These are phyloP conservation scores for Monoplex corrugatus DNA, from an alignment of 2,888 invertebrate species.

Conservation along the genomic window DNA sequence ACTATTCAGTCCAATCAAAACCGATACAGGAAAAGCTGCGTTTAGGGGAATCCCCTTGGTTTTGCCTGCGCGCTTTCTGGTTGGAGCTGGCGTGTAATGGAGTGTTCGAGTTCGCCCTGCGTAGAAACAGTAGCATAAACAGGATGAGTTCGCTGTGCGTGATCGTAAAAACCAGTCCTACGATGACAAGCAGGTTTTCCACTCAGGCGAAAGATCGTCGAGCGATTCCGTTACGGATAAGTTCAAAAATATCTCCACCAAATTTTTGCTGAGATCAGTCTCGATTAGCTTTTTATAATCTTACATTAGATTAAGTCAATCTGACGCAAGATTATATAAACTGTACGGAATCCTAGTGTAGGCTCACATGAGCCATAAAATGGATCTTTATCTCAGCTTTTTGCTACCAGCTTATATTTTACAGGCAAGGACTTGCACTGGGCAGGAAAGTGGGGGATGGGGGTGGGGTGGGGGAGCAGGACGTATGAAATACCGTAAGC, in stretches of 20 bases:
- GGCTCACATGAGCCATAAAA: too few species aligned
- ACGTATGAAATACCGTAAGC: too few species aligned
- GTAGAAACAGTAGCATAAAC: not conserved
- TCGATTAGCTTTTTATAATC: too few species aligned
- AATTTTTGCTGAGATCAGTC: not conserved
- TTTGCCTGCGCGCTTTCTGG: not conserved
- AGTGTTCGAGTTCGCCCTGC: not conserved
- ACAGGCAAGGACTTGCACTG: too few species aligned
- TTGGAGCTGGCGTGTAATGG: not conserved
- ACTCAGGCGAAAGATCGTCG: not conserved
- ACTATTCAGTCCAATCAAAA: conserved; percentile 14
- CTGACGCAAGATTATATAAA: not conserved
- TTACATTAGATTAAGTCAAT: too few species aligned
- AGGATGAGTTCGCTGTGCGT: not conserved
- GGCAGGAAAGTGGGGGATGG: too few species aligned
- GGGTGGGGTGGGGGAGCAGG: too few species aligned
- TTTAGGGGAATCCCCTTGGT: conserved; percentile 44
- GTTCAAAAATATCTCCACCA: not conserved
- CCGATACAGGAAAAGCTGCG: not conserved
- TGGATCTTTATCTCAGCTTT: too few species aligned
- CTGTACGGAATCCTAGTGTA: too few species aligned
- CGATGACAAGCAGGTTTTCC: not conserved
- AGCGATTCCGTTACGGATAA: not conserved
- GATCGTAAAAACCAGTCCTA: not conserved
- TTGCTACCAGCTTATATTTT: too few species aligned